Percentiles rank a stretch among this genome's conserved stretches.
Conservation (phyloP, 2,888 invertebrate species). For the Lasioglossum malachurum region DNA sequence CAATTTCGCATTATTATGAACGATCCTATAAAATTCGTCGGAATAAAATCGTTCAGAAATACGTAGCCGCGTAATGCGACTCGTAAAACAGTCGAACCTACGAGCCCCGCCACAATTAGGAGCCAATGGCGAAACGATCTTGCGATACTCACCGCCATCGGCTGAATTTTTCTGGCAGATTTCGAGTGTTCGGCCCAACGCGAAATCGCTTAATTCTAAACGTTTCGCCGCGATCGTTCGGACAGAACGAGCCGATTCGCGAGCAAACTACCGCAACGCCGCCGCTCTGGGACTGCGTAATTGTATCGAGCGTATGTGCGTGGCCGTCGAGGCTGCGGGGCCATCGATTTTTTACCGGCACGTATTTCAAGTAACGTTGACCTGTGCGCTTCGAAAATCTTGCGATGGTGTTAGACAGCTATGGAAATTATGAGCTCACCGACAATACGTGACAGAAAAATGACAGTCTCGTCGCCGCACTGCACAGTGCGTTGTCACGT, state of each 20-base stretch:
- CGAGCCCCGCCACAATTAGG: neutral
- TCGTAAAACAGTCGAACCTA: neutral
- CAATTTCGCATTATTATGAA: neutral
- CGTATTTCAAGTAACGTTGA: slow-evolving; percentile 2
- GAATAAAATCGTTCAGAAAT: neutral
- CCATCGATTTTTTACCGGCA: slow-evolving; percentile 3
- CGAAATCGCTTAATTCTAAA: neutral
- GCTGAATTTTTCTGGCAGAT: neutral
- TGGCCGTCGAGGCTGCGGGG: neutral
- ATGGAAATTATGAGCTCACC: neutral
- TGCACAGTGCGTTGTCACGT: too few relatives aligned
- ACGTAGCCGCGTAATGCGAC: neutral
- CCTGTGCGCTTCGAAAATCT: neutral
- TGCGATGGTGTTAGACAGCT: neutral
- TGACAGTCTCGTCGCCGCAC: neutral
- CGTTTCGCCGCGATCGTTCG: neutral
- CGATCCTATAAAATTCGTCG: neutral
- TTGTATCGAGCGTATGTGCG: slow-evolving; percentile 2
- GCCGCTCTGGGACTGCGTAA: slow-evolving; percentile 11
- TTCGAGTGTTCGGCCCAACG: neutral
- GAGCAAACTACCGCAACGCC: slow-evolving; percentile 6
- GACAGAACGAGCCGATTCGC: neutral
- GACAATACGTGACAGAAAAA: neutral
- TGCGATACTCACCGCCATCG: neutral
- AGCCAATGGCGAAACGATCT: neutral